Evolutionary conservation across 2,797 vertebrate genomes (phyloP).

Genomic region (Dromococcyx pavoninus): DNA sequence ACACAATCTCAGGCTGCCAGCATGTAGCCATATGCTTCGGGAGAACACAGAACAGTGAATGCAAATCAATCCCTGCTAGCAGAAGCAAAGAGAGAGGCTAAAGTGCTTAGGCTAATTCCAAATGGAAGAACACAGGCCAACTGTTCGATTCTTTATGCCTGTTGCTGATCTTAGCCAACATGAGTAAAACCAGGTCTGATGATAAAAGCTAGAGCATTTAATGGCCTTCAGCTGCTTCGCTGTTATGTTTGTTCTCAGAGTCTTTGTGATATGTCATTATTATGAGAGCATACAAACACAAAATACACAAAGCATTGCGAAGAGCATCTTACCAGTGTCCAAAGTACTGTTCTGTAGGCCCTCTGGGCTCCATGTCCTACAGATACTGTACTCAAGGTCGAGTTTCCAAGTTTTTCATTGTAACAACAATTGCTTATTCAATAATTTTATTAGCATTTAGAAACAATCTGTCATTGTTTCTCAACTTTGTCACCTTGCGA

Average conservation of each 20-base stretch:
- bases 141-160: slow-evolving; percentile 2
- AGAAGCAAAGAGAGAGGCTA: not conserved
- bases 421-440: not conserved
- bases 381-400: not conserved
- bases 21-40: not conserved
- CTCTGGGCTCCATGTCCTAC: not conserved
- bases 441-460: not conserved
- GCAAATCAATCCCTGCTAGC: slow-evolving; percentile 1
- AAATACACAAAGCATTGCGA: not conserved
- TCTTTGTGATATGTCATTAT: not conserved
- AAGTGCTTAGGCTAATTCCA: not conserved
- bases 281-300: not conserved
- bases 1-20: not conserved
- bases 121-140: not conserved
- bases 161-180: not conserved
- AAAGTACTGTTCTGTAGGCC: not conserved
- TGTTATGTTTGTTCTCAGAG: not conserved
- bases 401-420: not conserved
- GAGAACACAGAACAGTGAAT: not conserved
- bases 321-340: rapidly evolving
- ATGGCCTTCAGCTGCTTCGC: not conserved
- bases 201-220: not conserved
- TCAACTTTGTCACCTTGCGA: not conserved
- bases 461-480: not conserved
- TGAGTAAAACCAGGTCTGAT: not conserved